Base-by-base conservation (phyloP, 2,113 vertebrate genomes). In the Saccopteryx bilineata region DNA sequence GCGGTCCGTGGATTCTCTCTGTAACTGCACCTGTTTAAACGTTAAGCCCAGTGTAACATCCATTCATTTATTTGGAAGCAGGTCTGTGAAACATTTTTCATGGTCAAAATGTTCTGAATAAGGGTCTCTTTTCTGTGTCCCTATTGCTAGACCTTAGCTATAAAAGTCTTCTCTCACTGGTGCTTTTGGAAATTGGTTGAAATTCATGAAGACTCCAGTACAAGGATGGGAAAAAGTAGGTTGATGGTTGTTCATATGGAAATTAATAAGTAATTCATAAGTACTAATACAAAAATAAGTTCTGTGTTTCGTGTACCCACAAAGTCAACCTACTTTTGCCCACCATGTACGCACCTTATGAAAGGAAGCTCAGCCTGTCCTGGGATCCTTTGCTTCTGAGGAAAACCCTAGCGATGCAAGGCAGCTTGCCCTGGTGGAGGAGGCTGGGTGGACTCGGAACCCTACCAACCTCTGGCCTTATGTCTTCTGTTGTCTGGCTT, bases 321-420 rank as follows among this genome's bases (percentile, higher is more conserved):
- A 39, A 39, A 39, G 39, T 39, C 39, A 39, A 39, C 39, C 39
- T 39, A 39, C 39, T 39, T 39, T 39, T 39, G 39, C 39, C 39
- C 39, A 39, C 39, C 39, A 39, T 39, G 39, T 39, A 39, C 39
- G 14, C 19, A 48, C 7, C 9, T 72, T 60, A 21, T 5, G n/a
- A 28, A 65, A 60, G 68, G 13, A 71, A 54, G 19, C 12, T 89
- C 31, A 23, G 28, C 31, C 1, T 71, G 5, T 8, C 2, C 1
- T 58, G 15, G 50, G 13, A 2, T 17, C 60, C 18, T 21, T 48
- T n/a, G 84, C 8, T 56, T 63, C 52, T 60, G 9, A 63, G 46
- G 5, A 23, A n/a, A 60, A 8, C 5, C 4, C 13, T 5, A 21
- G 18, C 48, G 1, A 4, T 17, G 1, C 8, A 0, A 11, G n/a